phyloP scores from a whole-genome alignment of 2,113 vertebrate species.

The Myotis davidii region DNA sequence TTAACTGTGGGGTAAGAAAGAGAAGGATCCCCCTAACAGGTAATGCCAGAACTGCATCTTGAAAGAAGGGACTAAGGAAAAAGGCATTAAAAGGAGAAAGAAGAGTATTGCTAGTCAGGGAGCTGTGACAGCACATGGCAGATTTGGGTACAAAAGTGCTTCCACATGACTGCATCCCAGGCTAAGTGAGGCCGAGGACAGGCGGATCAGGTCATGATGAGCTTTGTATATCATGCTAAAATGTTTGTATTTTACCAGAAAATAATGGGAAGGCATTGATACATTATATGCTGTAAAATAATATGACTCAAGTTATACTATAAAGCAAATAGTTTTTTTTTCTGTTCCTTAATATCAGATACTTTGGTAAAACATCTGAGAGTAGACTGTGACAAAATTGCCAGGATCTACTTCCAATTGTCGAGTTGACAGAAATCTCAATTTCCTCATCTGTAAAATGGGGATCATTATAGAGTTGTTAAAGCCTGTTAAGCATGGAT shows the following conservation, averaged over 20 bases:
- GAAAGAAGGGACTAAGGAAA: neutral
- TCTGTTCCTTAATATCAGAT: neutral
- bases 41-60: neutral
- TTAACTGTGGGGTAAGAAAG: neutral
- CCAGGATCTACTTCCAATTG: neutral
- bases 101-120: no score
- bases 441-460: conserved; percentile 8
- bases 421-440: neutral
- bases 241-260: neutral
- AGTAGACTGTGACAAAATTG: neutral
- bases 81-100: neutral
- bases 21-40: neutral
- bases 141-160: neutral
- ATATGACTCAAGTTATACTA: neutral
- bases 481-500: neutral
- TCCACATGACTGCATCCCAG: neutral
- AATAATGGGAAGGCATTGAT: neutral
- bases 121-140: neutral
- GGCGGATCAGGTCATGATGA: neutral
- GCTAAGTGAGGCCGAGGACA: neutral
- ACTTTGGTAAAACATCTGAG: neutral
- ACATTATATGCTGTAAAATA: neutral
- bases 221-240: neutral
- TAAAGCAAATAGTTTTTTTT: neutral
- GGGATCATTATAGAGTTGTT: neutral